Base-by-base conservation (phyloP, 2,113 vertebrate species). In the human region DNA sequence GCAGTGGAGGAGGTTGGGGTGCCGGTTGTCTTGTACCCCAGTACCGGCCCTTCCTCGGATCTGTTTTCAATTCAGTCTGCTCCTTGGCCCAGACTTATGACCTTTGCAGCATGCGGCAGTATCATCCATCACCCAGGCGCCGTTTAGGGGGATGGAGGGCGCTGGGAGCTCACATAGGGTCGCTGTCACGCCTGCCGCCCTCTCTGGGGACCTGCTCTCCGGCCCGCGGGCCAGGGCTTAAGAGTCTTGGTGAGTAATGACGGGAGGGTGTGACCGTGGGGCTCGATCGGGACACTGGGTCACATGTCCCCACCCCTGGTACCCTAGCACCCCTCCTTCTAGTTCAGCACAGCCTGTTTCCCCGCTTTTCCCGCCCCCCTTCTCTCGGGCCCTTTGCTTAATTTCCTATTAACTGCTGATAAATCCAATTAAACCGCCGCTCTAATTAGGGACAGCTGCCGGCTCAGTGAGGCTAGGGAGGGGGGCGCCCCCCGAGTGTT, bases 381-480 rank as follows among this genome's bases (percentile, higher is more conserved):
- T 91, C 97, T 97, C 97, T 92, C 76, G 87, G 97, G 96, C 97
- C 97, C 88, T 97, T 98, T 96, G 96, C 98, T 98, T 98, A 98
- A 99, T 98, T 98, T 98, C 97, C 98, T 92, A 97, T 98, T 98
- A 99, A 98, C 97, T 98, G 98, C 98, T 98, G 98, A 98, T 98
- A 98, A 98, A 98, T 98, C 98, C 98, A 98, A 98, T 98, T 98
- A 98, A 98, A 97, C 97, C 96, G 89, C 90, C 96, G 97, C 93
- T 97, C 96, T 98, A 99, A 99, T 98, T 98, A 98, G 98, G 97
- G 98, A 98, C 98, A 98, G 98, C 99, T 99, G 99, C 98, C 96
- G 97, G 93, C 97, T 98, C 94, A 8, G 81, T 81, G 14, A 97
- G 97, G 72, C 95, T 79, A 95, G 93, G 93, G 92, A 81, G 82